These are phyloP conservation scores for Drosophila diplacantha DNA, from an alignment of 2,888 invertebrate genomes.

Conservation along the genomic window DNA sequence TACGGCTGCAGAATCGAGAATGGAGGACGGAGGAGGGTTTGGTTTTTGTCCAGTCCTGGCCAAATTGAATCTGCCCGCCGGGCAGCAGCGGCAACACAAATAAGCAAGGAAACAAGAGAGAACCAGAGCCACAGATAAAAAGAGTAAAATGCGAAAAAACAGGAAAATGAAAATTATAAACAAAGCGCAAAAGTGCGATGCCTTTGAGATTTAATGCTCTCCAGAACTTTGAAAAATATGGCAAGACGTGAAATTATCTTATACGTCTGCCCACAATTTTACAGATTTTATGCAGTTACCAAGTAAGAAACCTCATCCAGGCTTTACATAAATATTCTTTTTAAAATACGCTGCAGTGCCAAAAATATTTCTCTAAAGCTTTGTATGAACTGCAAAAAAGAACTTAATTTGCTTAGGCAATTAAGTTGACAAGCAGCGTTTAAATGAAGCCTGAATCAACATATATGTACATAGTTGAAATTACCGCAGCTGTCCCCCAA, in stretches of 20 bases:
- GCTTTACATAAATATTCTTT: too few relatives aligned
- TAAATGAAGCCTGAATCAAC: constrained; percentile 11
- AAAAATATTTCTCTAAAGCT: constrained; percentile 1
- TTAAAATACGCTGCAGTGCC: background rate
- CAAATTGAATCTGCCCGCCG: constrained; percentile 61
- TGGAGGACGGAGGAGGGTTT: constrained; percentile 30
- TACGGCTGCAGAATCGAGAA: constrained; percentile 17
- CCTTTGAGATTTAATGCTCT: constrained; percentile 19
- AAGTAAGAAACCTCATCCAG: too few relatives aligned
- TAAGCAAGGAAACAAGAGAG: constrained; percentile 11
- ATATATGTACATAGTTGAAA: constrained; percentile 4
- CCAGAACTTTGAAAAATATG: constrained; percentile 4
- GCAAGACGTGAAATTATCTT: constrained; percentile 2
- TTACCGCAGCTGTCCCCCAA: constrained; percentile 5
- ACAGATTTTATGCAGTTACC: background rate
- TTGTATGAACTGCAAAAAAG: constrained; percentile 12
- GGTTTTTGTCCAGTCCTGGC: constrained; percentile 36
- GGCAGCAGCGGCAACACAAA: constrained; percentile 30
- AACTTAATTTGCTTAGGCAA: constrained; percentile 32
- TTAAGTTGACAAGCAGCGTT: constrained; percentile 38
- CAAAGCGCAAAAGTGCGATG: constrained; percentile 20
- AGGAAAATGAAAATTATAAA: constrained; percentile 63
- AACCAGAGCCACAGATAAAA: constrained; percentile 16
- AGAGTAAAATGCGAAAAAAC: constrained; percentile 38
- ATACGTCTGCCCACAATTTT: background rate